phyloP scores from a whole-genome alignment of 2,113 vertebrate genomes.

The Maccullochella peelii region DNA sequence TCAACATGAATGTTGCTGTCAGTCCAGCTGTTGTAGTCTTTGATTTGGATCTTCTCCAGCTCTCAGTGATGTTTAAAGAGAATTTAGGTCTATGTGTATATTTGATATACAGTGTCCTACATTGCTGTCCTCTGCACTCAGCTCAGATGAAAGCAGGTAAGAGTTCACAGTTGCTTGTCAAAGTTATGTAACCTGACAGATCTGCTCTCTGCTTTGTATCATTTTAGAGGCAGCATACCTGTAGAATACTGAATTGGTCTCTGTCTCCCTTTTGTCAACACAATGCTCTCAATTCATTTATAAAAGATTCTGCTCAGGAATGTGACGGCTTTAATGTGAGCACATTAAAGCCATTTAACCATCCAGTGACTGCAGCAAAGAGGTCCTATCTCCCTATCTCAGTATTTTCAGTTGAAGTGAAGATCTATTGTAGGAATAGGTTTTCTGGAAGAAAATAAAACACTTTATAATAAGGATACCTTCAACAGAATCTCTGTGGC shows the following conservation, averaged over 20 bases:
- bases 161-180: neutral
- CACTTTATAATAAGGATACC: neutral
- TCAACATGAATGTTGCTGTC: neutral
- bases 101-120: neutral
- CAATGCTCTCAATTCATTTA: neutral
- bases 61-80: constrained; percentile 1
- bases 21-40: neutral
- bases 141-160: neutral
- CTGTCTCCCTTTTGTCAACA: neutral
- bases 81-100: neutral
- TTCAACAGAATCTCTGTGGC: neutral
- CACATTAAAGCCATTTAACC: neutral
- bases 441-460: neutral
- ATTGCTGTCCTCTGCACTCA: neutral
- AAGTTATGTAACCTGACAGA: neutral
- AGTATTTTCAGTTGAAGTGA: neutral
- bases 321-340: neutral
- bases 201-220: constrained; percentile 17
- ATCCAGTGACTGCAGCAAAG: neutral
- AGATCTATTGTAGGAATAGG: neutral
- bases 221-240: neutral
- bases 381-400: neutral
- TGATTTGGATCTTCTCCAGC: neutral
- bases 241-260: neutral
- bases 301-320: neutral